Base-by-base conservation (phyloP, 2,888 invertebrate species). In the Agriopis leucophaearia region DNA sequence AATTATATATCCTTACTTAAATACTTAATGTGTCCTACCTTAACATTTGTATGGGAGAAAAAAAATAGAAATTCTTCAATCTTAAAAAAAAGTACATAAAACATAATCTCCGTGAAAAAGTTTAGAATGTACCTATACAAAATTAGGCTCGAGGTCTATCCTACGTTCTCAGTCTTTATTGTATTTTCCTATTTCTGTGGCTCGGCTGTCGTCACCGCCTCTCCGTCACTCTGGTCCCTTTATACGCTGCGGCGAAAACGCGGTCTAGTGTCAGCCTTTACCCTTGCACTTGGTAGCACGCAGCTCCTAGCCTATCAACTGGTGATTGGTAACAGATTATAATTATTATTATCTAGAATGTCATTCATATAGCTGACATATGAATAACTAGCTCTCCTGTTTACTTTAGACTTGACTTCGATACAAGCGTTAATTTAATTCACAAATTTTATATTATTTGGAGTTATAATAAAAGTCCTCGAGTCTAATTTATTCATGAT, bases 281-380 rank as follows among this genome's bases (percentile, higher is more conserved):
- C 27, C 27, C 27, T 27, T 27, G 27, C 27, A 27, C 3, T 27
- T 27, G 3, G 27, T 27, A 38, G 40, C 50, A 36, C 9, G 8
- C 16, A 57, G n/a, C 65, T 60, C 65, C 40, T 48, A 6, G 35
- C 27, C 54, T 59, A 59, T 38, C 27, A 50, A 13, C n/a, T 48
- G 38, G 40, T 44, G 59, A 60, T 66, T 55, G 48, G 54, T 48
- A 50, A 55, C 36, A 55, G n/a, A 60, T 60, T 60, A 60, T 42
- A 60, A 47, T 48, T 27, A 27, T 27, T 27, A 59, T 65, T 66
- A 66, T 42, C 60, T 54, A 59, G n/a, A n/a, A 60, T 50, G 60
- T 18, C 60, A 55, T 48, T 55, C 55, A 60, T 60, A 60, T 60
- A 40, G n/a, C 13, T 38, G 52, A 16, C n/a, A 58, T 58, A 47